Evolutionary conservation across 2,888 invertebrate species (phyloP).

Genomic region (Gari tellinella): DNA sequence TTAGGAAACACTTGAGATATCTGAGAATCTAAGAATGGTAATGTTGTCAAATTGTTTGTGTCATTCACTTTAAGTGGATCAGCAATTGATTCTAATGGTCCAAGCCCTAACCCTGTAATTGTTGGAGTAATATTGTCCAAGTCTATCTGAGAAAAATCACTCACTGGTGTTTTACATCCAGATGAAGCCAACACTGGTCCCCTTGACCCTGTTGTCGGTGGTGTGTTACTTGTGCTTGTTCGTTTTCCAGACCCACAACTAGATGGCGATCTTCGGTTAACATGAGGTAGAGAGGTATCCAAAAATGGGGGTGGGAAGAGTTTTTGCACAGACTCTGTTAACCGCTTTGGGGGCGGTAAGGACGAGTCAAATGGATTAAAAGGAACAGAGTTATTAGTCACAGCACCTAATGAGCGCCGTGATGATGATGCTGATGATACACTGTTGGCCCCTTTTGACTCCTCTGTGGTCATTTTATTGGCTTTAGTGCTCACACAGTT

Average conservation of each 20-base stretch:
- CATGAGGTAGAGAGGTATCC: constrained; percentile 69
- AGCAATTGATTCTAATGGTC: constrained; percentile 20
- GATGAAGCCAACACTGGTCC: constrained; percentile 33
- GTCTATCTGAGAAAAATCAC: constrained; percentile 25
- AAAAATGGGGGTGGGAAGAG: constrained; percentile 72
- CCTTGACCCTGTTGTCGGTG: constrained; percentile 26
- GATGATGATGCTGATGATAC: constrained; percentile 68
- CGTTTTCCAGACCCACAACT: constrained; percentile 54
- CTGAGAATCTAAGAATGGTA: constrained; percentile 25
- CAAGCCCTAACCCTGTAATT: constrained; percentile 49
- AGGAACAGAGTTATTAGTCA: constrained; percentile 67
- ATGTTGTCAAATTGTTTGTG: constrained; percentile 17
- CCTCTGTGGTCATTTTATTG: constrained; percentile 53
- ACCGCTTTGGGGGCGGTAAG: constrained; percentile 75
- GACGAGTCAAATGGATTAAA: constrained; percentile 75
- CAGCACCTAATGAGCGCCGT: constrained; percentile 75
- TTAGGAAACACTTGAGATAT: constrained; percentile 4
- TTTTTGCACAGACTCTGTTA: constrained; percentile 81
- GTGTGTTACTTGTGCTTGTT: constrained; percentile 36
- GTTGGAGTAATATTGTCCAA: constrained; percentile 58
- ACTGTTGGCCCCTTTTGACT: constrained; percentile 64
- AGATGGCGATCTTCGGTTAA: constrained; percentile 63
- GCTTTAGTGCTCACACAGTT: constrained; percentile 46
- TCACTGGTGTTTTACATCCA: constrained; percentile 28
- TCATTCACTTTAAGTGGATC: constrained; percentile 36